phyloP scores from a whole-genome alignment of 2,113 vertebrate genomes.

The Cryptotis parvus region DNA sequence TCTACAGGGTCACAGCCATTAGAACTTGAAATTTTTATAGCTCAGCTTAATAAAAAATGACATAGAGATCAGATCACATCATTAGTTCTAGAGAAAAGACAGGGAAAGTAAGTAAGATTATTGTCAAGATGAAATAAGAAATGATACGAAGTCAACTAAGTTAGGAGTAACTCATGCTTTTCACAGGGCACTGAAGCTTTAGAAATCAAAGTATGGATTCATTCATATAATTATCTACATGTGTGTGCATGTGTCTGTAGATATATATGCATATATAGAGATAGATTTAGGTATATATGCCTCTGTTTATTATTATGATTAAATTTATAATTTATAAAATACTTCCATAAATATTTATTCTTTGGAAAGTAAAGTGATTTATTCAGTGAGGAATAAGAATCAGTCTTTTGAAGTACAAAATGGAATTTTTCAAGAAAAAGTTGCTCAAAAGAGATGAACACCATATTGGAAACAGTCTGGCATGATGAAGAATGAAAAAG shows the following conservation, averaged over 20 bases:
- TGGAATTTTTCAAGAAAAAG: neutral
- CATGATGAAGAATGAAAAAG: neutral
- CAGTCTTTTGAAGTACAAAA: neutral
- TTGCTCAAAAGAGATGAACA: neutral
- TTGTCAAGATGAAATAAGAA: slow-evolving; percentile 50
- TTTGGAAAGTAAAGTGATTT: neutral
- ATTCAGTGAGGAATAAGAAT: too few species aligned
- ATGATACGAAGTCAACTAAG: neutral
- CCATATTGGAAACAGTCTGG: neutral
- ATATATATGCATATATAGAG: neutral
- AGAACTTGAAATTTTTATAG: slow-evolving; percentile 62
- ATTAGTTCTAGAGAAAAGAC: slow-evolving; percentile 49
- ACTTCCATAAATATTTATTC: neutral
- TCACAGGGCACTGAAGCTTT: neutral
- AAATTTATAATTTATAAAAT: too few species aligned
- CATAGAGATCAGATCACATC: neutral
- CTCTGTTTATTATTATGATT: too few species aligned
- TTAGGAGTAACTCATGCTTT: neutral
- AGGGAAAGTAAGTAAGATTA: slow-evolving; percentile 10
- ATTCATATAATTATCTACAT: neutral
- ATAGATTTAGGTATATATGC: too few species aligned
- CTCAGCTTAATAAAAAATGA: slow-evolving; percentile 61
- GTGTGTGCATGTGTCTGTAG: neutral
- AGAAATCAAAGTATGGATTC: neutral
- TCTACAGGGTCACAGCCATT: slow-evolving; percentile 62